A percentile compares a stretch with the other conserved stretches of the same genome.
Conservation (phyloP, 2,888 invertebrate genomes). For the Oligia latruncula region DNA sequence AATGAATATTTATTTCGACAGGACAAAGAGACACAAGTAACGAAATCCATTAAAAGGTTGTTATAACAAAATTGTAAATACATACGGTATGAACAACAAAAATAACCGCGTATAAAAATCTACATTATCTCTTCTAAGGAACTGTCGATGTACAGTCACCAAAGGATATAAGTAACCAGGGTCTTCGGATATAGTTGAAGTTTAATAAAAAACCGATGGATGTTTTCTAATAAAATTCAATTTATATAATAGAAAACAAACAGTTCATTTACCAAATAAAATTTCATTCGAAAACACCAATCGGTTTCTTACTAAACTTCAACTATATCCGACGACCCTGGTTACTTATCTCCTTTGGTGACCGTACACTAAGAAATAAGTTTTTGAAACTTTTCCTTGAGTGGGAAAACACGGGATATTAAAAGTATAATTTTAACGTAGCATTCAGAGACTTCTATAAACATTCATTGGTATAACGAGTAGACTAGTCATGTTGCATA, state of each 20-base stretch:
- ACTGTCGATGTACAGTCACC: neutral
- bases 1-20: constrained; percentile 37
- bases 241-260: too few relatives aligned
- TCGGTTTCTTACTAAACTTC: too few relatives aligned
- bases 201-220: too few relatives aligned
- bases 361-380: neutral
- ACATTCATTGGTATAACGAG: neutral
- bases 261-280: too few relatives aligned
- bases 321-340: too few relatives aligned
- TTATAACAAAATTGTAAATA: neutral
- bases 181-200: too few relatives aligned
- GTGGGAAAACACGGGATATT: neutral
- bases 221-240: too few relatives aligned
- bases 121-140: neutral
- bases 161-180: too few relatives aligned
- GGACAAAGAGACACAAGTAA: constrained; percentile 22
- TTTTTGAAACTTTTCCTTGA: too few relatives aligned
- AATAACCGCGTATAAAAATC: neutral
- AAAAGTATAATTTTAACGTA: neutral
- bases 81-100: neutral
- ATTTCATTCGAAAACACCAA: too few relatives aligned
- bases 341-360: too few relatives aligned
- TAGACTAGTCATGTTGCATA: neutral
- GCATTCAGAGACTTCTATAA: constrained; percentile 7
- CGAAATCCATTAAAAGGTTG: neutral